A percentile compares a stretch with the other conserved stretches of the same genome.
Conservation (phyloP, 2,888 invertebrate species). For the Noctua comes region DNA sequence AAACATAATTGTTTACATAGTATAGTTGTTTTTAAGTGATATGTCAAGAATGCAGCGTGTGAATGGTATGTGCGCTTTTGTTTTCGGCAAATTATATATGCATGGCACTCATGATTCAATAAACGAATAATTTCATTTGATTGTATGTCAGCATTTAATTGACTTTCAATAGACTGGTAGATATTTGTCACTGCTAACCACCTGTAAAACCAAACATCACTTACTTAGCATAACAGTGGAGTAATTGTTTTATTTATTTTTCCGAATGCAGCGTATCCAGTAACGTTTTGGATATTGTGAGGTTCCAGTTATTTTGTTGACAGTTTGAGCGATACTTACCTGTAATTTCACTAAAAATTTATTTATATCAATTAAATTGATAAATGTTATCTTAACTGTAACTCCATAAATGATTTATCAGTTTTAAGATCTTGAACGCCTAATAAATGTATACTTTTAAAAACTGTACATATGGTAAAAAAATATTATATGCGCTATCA, state of each 20-base stretch:
- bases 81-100: conserved; percentile 55
- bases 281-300: conserved; percentile 4
- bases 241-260: conserved; percentile 14
- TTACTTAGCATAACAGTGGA: conserved; percentile 53
- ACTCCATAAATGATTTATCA: conserved; percentile 34
- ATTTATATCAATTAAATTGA: conserved; percentile 9
- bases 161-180: conserved; percentile 19
- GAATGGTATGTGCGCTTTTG: conserved; percentile 58
- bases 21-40: conserved; percentile 42
- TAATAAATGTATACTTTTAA: neutral
- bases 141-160: conserved; percentile 28
- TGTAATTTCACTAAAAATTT: neutral
- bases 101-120: conserved; percentile 45
- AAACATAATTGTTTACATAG: conserved; percentile 46
- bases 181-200: conserved; percentile 21
- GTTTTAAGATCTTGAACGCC: conserved; percentile 6
- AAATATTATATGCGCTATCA: neutral
- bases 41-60: conserved; percentile 56
- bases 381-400: conserved; percentile 32
- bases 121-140: conserved; percentile 20
- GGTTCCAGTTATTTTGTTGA: neutral
- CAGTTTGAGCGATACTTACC: neutral
- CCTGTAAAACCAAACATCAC: conserved; percentile 26
- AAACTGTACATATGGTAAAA: conserved; percentile 16
- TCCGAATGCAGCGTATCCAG: conserved; percentile 16